Percentiles rank a stretch among this genome's conserved stretches.
Evolutionary conservation across 53 echinoderm and acorn worm species (phyloP).

Genomic region (Henricia sp.): DNA sequence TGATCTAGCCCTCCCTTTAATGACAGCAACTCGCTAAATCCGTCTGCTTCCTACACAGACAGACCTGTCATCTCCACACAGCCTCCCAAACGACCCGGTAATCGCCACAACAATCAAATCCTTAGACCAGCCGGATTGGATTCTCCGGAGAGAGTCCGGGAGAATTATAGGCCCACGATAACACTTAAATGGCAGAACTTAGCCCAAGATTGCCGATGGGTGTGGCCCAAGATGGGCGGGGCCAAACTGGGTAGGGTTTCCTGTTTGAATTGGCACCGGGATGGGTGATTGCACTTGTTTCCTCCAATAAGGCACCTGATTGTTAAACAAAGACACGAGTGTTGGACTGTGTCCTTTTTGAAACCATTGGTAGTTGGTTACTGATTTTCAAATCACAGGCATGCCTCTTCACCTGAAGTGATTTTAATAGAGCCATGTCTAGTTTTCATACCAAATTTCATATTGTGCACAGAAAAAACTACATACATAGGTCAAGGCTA

Average conservation of each 20-base stretch:
- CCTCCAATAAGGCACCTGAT: constrained; percentile 16
- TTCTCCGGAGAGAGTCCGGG: constrained; percentile 17
- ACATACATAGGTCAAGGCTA: too few relatives aligned
- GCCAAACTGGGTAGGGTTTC: constrained; percentile 24
- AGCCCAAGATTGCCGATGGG: too few relatives aligned
- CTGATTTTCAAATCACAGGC: too few relatives aligned
- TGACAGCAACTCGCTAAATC: background rate
- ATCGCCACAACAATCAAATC: constrained; percentile 17
- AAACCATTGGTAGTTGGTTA: too few relatives aligned
- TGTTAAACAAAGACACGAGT: too few relatives aligned
- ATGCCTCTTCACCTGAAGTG: too few relatives aligned
- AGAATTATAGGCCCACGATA: background rate
- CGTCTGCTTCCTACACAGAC: constrained; percentile 34
- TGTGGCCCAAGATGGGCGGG: background rate
- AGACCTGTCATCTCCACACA: constrained; percentile 21
- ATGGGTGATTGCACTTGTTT: constrained; percentile 39
- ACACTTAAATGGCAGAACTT: background rate
- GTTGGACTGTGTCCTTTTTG: too few relatives aligned
- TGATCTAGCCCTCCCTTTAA: background rate
- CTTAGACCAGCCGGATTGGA: constrained; percentile 22
- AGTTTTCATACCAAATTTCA: too few relatives aligned
- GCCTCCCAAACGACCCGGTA: background rate
- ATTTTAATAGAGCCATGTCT: too few relatives aligned
- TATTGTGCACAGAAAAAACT: too few relatives aligned
- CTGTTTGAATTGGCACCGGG: constrained; percentile 5